Base-by-base conservation (phyloP, 2,888 invertebrate genomes). In the Crossocerus cetratus region DNA sequence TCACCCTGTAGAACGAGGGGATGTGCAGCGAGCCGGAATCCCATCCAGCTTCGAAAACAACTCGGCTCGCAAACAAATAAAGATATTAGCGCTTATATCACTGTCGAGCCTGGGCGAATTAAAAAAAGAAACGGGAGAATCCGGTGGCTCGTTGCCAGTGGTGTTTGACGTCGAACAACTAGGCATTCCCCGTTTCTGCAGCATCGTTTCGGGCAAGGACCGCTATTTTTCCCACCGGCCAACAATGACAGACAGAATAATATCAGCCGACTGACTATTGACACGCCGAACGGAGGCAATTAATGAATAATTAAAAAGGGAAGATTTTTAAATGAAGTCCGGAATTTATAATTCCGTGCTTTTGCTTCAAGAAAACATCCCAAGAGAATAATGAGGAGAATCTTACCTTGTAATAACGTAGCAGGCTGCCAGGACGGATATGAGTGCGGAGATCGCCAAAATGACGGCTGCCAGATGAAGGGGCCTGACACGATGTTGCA, bases 361-460 rank as follows among this genome's bases (percentile, higher is more conserved):
- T n/a, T n/a, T n/a, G n/a, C n/a, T n/a, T n/a, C n/a, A n/a, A n/a
- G n/a, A n/a, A n/a, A n/a, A n/a, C n/a, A n/a, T n/a, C n/a, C n/a
- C n/a, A n/a, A n/a, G n/a, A 44, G 59, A 54, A 65, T 60, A 72
- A 66, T 53, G 63, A 58, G 62, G 23, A 21, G 18, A n/a, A n/a
- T n/a, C 73, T 57, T 45, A 87, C 86, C 87, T 87, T 49, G 86
- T 86, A 72, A 87, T 83, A 63, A 87, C 87, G 83, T 87, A 87
- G 72, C 85, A 86, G 8, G 87, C 87, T 13, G 84, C 87, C 42
- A 87, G 78, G 13, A 87, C 86, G 32, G 87, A 87, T 60, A 86
- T 81, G 45, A 87, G 72, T 0, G 86, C 86, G 4, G 87, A 85
- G 45, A 87, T 68, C 54, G 87, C 84, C 54, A 87, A 72, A 21